Evolutionary conservation across 2,888 invertebrate genomes (phyloP).

Genomic region (Oasisia sp.): DNA sequence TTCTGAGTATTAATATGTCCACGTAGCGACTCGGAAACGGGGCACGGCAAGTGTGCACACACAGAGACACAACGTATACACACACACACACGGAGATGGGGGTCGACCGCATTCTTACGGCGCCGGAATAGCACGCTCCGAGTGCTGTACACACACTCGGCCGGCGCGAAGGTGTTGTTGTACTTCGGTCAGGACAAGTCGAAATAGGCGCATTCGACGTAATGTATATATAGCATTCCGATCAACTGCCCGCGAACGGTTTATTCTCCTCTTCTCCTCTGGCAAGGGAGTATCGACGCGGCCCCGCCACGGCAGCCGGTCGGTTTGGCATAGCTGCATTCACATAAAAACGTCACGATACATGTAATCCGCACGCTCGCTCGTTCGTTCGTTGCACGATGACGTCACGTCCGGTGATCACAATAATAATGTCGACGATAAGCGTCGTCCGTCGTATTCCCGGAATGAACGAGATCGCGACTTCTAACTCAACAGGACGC

Average conservation of each 20-base stretch:
- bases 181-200: conserved; percentile 4
- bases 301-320: background rate
- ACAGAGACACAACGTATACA: background rate
- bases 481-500: background rate
- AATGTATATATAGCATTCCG: conserved; percentile 17
- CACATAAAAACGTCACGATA: background rate
- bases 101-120: background rate
- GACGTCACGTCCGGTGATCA: background rate
- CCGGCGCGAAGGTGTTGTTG: background rate
- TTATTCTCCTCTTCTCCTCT: background rate
- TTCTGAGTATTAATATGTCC: background rate
- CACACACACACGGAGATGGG: background rate
- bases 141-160: background rate
- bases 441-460: background rate
- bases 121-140: background rate
- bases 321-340: conserved; percentile 1
- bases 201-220: conserved; percentile 5
- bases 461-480: background rate
- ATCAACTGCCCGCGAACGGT: conserved; percentile 4
- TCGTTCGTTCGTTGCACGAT: background rate
- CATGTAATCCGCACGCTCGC: background rate
- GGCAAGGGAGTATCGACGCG: conserved; percentile 6
- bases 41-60: background rate
- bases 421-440: background rate
- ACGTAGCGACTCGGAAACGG: background rate